Percentiles rank a stretch among this genome's conserved stretches.
These are phyloP conservation scores for Acronicta aceris DNA, from an alignment of 2,888 invertebrate species.

Conservation along the genomic window DNA sequence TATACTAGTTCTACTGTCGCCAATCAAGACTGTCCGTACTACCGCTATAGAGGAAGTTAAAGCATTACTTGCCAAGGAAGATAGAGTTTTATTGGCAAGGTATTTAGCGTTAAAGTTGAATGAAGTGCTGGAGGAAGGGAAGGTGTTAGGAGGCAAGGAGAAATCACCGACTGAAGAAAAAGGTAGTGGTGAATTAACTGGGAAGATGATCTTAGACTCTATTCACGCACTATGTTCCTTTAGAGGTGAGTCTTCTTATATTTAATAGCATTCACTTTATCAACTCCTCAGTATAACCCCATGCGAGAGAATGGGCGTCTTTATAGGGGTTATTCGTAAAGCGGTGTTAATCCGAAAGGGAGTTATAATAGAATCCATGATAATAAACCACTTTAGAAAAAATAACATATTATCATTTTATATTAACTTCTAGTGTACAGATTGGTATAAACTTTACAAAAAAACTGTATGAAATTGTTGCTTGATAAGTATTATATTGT, in stretches of 20 bases:
- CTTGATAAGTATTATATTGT: too few relatives aligned
- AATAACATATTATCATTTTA: not conserved
- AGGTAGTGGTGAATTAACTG: conserved; percentile 80
- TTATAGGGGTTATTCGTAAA: too few relatives aligned
- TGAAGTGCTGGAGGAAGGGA: conserved; percentile 90
- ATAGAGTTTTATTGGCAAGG: conserved; percentile 90
- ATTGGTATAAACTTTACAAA: too few relatives aligned
- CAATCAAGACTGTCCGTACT: conserved; percentile 90
- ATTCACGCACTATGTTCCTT: conserved; percentile 87
- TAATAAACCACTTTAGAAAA: too few relatives aligned
- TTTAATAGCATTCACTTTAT: not conserved
- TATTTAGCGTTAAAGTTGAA: conserved; percentile 91
- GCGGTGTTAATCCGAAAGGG: too few relatives aligned
- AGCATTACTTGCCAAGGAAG: conserved; percentile 89
- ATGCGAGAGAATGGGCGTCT: too few relatives aligned
- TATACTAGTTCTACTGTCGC: conserved; percentile 91
- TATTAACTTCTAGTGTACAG: too few relatives aligned
- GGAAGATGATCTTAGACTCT: conserved; percentile 88
- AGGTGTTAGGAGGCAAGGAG: conserved; percentile 79
- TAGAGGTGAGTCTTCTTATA: conserved; percentile 69
- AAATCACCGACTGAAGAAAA: conserved; percentile 79
- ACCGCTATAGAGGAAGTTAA: conserved; percentile 90
- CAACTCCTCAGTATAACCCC: too few relatives aligned
- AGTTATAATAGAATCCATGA: too few relatives aligned
- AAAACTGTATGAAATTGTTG: too few relatives aligned